Evolutionary conservation across 2,797 vertebrate species (phyloP).

Genomic region (Pterois miles): DNA sequence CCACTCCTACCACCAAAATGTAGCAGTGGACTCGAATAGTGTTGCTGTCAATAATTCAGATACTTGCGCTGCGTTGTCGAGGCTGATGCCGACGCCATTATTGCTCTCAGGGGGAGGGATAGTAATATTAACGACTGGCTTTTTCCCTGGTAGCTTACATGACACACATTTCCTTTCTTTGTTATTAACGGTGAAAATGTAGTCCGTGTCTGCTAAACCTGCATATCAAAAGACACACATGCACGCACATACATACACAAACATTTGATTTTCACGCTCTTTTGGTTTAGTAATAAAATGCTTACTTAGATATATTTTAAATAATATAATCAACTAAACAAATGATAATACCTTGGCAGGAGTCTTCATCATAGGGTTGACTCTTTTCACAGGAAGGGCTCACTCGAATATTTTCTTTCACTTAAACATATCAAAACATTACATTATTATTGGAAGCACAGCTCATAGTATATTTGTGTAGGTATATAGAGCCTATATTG

Average conservation of each 20-base stretch:
- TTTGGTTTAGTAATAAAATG: neutral
- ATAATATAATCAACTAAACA: neutral
- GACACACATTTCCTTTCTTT: accelerated
- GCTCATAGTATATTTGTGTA: too few species aligned
- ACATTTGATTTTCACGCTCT: neutral
- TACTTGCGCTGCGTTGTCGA: conserved; percentile 21
- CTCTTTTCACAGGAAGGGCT: accelerated
- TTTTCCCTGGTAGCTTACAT: neutral
- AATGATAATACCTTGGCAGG: conserved; percentile 9
- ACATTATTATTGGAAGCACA: too few species aligned
- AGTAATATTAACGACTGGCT: accelerated
- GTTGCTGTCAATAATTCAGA: neutral
- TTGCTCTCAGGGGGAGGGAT: accelerated
- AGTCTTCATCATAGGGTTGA: accelerated
- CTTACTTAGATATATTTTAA: neutral
- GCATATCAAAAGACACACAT: neutral
- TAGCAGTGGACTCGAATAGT: neutral
- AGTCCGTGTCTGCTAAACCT: neutral
- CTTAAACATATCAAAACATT: conserved; percentile 26
- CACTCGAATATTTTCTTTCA: accelerated
- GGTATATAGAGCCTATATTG: too few species aligned
- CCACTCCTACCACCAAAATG: neutral
- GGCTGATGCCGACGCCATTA: neutral
- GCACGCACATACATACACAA: neutral
- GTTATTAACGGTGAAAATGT: accelerated